Evolutionary conservation across 2,113 vertebrate species (phyloP).

Genomic region (Butorides virescens): DNA sequence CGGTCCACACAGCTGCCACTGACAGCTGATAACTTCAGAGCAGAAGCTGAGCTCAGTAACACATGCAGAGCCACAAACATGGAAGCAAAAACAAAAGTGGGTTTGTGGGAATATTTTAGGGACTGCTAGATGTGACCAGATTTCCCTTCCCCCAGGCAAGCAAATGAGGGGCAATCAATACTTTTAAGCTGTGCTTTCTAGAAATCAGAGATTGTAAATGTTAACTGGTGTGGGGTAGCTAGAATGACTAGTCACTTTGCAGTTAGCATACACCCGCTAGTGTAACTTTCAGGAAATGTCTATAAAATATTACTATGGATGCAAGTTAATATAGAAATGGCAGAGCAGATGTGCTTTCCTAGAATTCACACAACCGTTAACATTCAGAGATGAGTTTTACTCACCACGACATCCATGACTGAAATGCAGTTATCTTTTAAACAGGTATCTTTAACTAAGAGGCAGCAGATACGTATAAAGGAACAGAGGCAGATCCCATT

Average conservation of each 20-base stretch:
- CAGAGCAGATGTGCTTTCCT: not conserved
- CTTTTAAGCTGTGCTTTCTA: not conserved
- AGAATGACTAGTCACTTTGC: not conserved
- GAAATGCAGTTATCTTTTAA: not conserved
- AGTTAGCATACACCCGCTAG: not conserved
- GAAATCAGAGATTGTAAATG: not conserved
- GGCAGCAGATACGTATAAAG: not conserved
- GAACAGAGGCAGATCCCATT: not conserved
- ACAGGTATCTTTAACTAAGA: not conserved
- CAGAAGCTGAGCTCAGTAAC: not conserved
- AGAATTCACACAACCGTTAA: not conserved
- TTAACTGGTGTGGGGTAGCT: not conserved
- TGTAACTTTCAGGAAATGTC: not conserved
- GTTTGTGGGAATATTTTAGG: not conserved
- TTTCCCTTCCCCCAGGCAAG: not conserved
- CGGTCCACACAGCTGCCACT: not conserved
- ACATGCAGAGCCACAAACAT: fast-evolving
- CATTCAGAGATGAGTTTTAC: not conserved
- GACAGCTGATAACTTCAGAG: not conserved
- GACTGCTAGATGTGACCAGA: not conserved
- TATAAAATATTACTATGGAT: not conserved
- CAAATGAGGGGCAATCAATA: not conserved
- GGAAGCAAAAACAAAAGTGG: not conserved
- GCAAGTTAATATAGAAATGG: not conserved
- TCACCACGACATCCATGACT: not conserved